Conservation (phyloP, 2,888 invertebrate genomes). For the Aleiodes leptofemur region DNA sequence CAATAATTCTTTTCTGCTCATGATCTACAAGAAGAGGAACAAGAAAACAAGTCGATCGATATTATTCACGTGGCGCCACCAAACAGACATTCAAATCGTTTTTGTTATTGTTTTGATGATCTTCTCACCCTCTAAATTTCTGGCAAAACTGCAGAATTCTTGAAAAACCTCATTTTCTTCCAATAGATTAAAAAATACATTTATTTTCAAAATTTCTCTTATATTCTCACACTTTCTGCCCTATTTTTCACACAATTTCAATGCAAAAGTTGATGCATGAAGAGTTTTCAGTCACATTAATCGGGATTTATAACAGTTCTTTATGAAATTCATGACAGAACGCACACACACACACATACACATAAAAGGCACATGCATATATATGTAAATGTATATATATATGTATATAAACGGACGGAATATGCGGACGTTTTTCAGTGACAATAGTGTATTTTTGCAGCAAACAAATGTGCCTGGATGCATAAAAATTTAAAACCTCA, state of each 20-base stretch:
- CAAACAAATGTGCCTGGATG: background rate
- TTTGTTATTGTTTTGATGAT: slow-evolving; percentile 1
- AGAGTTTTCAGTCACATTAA: slow-evolving; percentile 8
- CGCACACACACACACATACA: background rate
- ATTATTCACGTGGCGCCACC: slow-evolving; percentile 15
- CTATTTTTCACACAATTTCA: background rate
- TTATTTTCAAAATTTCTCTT: too few relatives aligned
- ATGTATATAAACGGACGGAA: slow-evolving; percentile 22
- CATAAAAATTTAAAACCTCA: slow-evolving; percentile 4
- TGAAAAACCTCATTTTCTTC: background rate
- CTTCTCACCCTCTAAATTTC: background rate
- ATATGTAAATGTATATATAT: too few relatives aligned
- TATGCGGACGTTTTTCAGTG: slow-evolving; percentile 5
- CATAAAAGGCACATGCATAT: too few relatives aligned
- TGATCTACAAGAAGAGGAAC: background rate
- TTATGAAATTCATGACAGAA: background rate
- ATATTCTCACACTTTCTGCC: too few relatives aligned
- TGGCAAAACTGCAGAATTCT: background rate
- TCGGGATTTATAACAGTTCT: background rate
- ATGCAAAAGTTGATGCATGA: background rate
- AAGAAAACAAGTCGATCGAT: background rate
- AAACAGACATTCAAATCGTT: background rate
- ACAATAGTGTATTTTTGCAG: background rate
- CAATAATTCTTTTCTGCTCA: background rate
- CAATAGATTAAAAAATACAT: background rate